These are phyloP conservation scores for Fragum whitleyi DNA, from an alignment of 2,888 invertebrate species.

Conservation along the genomic window DNA sequence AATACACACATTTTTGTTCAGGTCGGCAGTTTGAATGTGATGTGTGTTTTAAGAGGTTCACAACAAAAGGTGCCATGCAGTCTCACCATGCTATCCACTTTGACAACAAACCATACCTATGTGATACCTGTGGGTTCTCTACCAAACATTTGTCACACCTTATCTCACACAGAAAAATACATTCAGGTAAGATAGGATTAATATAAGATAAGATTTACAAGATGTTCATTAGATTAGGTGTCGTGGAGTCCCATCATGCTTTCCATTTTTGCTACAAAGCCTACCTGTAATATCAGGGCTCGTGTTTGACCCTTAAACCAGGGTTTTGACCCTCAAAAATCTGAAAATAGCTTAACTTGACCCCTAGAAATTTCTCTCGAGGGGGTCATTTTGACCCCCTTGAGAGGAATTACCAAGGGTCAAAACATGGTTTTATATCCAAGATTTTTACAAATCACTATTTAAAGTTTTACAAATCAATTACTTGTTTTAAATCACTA, in stretches of 20 bases:
- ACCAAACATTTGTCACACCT: slow-evolving; percentile 89
- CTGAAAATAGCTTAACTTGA: too few relatives aligned
- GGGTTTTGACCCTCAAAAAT: too few relatives aligned
- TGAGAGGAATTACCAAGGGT: too few relatives aligned
- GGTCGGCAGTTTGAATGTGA: slow-evolving; percentile 87
- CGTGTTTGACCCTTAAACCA: too few relatives aligned
- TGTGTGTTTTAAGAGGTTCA: slow-evolving; percentile 88
- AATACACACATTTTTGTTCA: background rate
- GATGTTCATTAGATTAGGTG: slow-evolving; percentile 87
- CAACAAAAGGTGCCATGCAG: slow-evolving; percentile 88
- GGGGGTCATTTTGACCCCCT: too few relatives aligned
- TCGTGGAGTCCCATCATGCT: slow-evolving; percentile 87
- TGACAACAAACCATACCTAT: slow-evolving; percentile 87
- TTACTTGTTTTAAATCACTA: too few relatives aligned
- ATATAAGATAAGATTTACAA: slow-evolving; percentile 82
- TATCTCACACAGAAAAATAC: slow-evolving; percentile 89
- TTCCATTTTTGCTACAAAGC: slow-evolving; percentile 87
- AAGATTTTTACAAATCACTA: too few relatives aligned
- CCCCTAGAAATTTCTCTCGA: too few relatives aligned
- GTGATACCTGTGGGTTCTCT: slow-evolving; percentile 89
- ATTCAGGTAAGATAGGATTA: slow-evolving; percentile 85
- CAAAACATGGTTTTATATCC: too few relatives aligned
- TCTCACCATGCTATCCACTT: slow-evolving; percentile 87
- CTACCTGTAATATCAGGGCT: slow-evolving; percentile 88
- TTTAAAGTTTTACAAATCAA: too few relatives aligned